These are phyloP conservation scores for Portevinia maculata DNA, from an alignment of 2,888 invertebrate species.

Conservation along the genomic window DNA sequence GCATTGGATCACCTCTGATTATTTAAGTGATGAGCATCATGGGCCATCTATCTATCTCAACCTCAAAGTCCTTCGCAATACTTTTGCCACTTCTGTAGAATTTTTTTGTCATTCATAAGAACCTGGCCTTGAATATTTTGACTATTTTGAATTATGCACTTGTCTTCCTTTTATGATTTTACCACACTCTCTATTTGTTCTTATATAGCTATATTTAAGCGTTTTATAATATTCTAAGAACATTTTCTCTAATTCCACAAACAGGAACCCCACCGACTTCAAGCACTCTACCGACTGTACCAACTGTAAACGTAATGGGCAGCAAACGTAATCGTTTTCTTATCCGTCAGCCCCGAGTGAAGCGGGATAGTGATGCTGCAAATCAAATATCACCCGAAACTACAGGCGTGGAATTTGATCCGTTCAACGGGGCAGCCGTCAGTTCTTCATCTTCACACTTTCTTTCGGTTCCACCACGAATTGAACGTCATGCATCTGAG, in stretches of 20 bases:
- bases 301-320: constrained; percentile 82
- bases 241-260: not conserved
- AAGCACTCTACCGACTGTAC: constrained; percentile 57
- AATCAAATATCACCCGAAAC: constrained; percentile 81
- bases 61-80: no score
- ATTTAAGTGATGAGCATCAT: no score
- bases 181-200: no score
- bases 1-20: no score
- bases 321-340: constrained; percentile 86
- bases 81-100: no score
- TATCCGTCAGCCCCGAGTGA: constrained; percentile 87
- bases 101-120: no score
- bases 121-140: no score
- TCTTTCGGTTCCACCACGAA: constrained; percentile 83
- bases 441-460: constrained; percentile 77
- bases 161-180: no score
- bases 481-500: constrained; percentile 85
- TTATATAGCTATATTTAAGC: no score
- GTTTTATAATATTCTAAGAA: not conserved
- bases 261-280: constrained; percentile 60
- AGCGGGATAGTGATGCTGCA: constrained; percentile 85
- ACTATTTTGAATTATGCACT: no score
- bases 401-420: constrained; percentile 78
- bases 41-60: no score
- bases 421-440: constrained; percentile 76